Percentiles rank a stretch among this genome's conserved stretches.
These are phyloP conservation scores for Orthonyx spaldingii DNA, from an alignment of 2,113 vertebrate species.

Conservation along the genomic window DNA sequence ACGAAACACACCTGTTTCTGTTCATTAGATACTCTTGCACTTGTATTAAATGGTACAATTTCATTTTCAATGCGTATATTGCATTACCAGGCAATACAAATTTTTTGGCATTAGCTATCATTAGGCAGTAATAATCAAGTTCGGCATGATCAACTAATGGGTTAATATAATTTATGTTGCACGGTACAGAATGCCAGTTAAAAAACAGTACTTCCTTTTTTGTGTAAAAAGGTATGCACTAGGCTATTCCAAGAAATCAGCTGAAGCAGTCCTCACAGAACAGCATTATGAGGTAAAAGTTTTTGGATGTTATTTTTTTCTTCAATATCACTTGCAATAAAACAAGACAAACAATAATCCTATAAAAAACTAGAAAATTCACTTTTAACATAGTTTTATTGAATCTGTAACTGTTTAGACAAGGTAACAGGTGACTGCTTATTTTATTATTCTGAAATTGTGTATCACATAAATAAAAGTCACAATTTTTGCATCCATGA, in stretches of 20 bases:
- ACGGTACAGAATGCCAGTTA: neutral
- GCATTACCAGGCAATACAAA: neutral
- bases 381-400: neutral
- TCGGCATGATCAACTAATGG: neutral
- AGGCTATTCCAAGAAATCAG: neutral
- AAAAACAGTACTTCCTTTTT: neutral
- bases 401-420: neutral
- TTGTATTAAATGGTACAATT: neutral
- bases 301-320: neutral
- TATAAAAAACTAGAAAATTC: neutral
- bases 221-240: neutral
- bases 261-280: neutral
- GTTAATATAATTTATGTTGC: conserved; percentile 14
- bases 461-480: neutral
- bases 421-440: neutral
- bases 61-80: neutral
- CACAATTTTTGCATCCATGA: neutral
- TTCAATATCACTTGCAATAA: neutral
- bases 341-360: neutral
- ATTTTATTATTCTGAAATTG: neutral
- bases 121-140: neutral
- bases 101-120: neutral
- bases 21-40: neutral
- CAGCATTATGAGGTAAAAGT: neutral
- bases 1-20: neutral